Percentiles rank a stretch among this genome's conserved stretches.
These are phyloP conservation scores for Phengaris arion DNA, from an alignment of 2,888 invertebrate species.

Conservation along the genomic window DNA sequence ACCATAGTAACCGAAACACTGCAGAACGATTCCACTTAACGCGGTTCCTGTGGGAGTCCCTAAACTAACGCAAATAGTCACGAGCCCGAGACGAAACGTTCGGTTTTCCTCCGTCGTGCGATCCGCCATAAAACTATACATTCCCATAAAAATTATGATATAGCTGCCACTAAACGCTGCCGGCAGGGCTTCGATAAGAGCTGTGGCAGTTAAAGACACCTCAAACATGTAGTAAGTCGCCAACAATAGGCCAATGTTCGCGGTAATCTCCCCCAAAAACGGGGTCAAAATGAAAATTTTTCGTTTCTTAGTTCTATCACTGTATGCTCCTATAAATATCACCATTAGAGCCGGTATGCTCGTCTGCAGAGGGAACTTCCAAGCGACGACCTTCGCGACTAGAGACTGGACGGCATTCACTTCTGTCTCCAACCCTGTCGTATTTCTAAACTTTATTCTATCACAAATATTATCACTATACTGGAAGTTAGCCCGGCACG, in stretches of 20 bases:
- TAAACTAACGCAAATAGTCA: constrained; percentile 76
- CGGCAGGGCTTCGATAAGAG: constrained; percentile 77
- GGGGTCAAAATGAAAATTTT: constrained; percentile 81
- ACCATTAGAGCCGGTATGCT: constrained; percentile 78
- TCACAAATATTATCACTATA: constrained; percentile 77
- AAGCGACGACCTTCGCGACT: constrained; percentile 76
- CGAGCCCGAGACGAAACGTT: constrained; percentile 81
- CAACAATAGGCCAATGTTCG: constrained; percentile 74
- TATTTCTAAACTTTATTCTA: constrained; percentile 64
- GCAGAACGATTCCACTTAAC: constrained; percentile 74
- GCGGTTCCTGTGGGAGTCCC: constrained; percentile 76
- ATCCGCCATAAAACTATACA: constrained; percentile 82
- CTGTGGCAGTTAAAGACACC: constrained; percentile 73
- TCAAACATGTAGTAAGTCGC: constrained; percentile 79
- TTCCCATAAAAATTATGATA: constrained; percentile 79
- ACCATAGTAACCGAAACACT: constrained; percentile 68
- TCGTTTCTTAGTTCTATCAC: constrained; percentile 78
- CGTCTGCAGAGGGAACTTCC: constrained; percentile 81
- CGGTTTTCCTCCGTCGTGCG: constrained; percentile 79
- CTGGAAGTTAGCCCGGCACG: constrained; percentile 76
- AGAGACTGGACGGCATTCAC: constrained; percentile 68
- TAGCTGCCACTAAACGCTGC: constrained; percentile 81
- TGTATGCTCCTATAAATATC: constrained; percentile 82
- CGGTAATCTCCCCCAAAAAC: constrained; percentile 76
- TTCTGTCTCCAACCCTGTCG: constrained; percentile 64